Base-by-base conservation (phyloP, 2,888 invertebrate species). In the Oligia strigilis region DNA sequence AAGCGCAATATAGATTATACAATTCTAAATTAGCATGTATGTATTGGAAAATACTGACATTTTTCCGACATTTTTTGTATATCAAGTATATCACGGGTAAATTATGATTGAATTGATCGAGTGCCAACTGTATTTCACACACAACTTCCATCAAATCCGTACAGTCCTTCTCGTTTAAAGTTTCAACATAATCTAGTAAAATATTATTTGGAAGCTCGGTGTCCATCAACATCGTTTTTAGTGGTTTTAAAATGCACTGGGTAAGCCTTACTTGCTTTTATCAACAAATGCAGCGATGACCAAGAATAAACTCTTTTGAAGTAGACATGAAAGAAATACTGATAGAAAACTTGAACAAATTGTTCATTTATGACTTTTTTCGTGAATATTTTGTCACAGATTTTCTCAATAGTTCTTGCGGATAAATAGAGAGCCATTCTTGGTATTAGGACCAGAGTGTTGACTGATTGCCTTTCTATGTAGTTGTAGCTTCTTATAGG, bases 191-290 rank as follows among this genome's bases (percentile, higher is more conserved):
- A 72, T 87, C 87, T 11, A 60, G 23, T n/a, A 87, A 43, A 17
- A 85, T 66, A 23, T 77, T 81, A 62, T 78, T 81, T 29, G 62
- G 13, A 8, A 83, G 2, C 1, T 72, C n/a, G 4, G 29, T 72
- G 11, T 81, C 77, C 13, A 70, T 36, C 4, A 86, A 40, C 29
- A 86, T 43, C 1, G 60, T 29, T 52, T 49, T 69, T 6, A 4
- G 74, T 77, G 0, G 14, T 78, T 65, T 60, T 65, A 49, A 86
- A 83, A 36, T 75, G 17, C 1, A 23, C 13, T 1, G 84, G 81
- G 49, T 87, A 81, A 11, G 72, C 79, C 13, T 82, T 85, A 36
- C 81, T 85, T 0, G 86, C 86, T 71, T 81, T 87, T 36, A 87
- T 75, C 1, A 87, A n/a, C 13, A 84, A 23, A 62, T 82, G 86